Evolutionary conservation across 2,113 vertebrate species (phyloP), one percentile per base, ranked within the genome.

Genomic region (Thymallus thymallus): DNA sequence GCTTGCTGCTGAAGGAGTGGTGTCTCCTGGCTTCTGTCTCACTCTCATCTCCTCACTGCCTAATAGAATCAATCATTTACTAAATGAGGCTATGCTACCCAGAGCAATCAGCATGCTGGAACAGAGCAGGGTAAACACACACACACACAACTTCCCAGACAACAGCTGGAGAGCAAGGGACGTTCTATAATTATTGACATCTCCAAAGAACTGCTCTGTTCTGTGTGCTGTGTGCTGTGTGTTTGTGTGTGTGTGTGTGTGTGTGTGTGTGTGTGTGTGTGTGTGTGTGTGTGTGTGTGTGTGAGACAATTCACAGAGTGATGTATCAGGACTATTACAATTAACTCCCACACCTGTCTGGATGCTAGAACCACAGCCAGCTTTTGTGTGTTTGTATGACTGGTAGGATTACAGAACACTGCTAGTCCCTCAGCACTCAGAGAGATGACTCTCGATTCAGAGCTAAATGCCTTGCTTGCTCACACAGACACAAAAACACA

Each of bases 61-160:
- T 79, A 76, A 83, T 82, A 78, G 77, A 88, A 85, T 84, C 32
- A 80, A 88, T 84, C 69, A 86, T 85, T 83, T 69, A 83, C 74
- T 80, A 86, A 24, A 88, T 71, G 80, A 74, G 73, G 72, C 69
- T 71, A 82, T 78, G 76, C 75, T 81, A 75, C 84, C 82, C 79
- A 74, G 80, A 76, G 75, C 75, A 82, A 86, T 87, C 85, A 87
- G 71, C 62, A n/a, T 6, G 20, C 55, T 18, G 55, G 20, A 16
- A 58, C 14, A 58, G 55, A 58, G 55, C 55, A 58, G 55, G 20
- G 26, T 10, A 60, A 4, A 60, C 56, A 22, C 56, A n/a, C 14
- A 60, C 56, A 60, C 14, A 10, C 35, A 41, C 7, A 2, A 2
- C 35, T 6, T 1, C 32, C 32, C 32, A 35, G 32, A 35, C 32